Conservation (phyloP, 1,140 invertebrate species). For the Bradynema listronoti region DNA sequence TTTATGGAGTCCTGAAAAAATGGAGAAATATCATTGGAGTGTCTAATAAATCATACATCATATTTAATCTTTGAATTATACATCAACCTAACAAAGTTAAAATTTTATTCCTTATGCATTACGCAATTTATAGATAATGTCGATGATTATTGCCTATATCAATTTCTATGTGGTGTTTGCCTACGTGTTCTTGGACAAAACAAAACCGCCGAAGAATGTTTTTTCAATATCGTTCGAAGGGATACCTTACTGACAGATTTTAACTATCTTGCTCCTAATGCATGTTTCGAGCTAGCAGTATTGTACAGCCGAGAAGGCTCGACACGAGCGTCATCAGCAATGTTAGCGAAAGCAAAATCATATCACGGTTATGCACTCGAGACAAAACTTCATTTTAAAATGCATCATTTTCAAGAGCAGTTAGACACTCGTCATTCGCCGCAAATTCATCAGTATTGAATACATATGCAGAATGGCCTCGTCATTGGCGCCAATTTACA, state of each 20-base stretch:
- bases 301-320: slow-evolving; percentile 67
- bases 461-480: too few species aligned
- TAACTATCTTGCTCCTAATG: slow-evolving; percentile 76
- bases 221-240: slow-evolving; percentile 64
- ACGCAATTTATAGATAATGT: slow-evolving; percentile 62
- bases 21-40: too few species aligned
- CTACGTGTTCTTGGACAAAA: slow-evolving; percentile 69
- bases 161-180: slow-evolving; percentile 76
- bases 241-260: slow-evolving; percentile 77
- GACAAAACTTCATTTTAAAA: slow-evolving; percentile 80
- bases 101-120: too few species aligned
- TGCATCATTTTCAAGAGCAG: too few species aligned
- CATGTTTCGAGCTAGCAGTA: slow-evolving; percentile 76
- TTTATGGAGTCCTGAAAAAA: too few species aligned
- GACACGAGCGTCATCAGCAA: slow-evolving; percentile 67
- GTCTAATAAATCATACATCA: too few species aligned
- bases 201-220: slow-evolving; percentile 71
- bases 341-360: slow-evolving; percentile 69
- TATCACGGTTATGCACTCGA: slow-evolving; percentile 82
- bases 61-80: too few species aligned
- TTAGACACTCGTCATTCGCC: too few species aligned
- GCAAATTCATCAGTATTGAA: too few species aligned
- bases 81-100: too few species aligned
- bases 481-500: too few species aligned
- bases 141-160: slow-evolving; percentile 73